Conservation (phyloP, 2,888 invertebrate species). For the Drosophila peninsularis region DNA sequence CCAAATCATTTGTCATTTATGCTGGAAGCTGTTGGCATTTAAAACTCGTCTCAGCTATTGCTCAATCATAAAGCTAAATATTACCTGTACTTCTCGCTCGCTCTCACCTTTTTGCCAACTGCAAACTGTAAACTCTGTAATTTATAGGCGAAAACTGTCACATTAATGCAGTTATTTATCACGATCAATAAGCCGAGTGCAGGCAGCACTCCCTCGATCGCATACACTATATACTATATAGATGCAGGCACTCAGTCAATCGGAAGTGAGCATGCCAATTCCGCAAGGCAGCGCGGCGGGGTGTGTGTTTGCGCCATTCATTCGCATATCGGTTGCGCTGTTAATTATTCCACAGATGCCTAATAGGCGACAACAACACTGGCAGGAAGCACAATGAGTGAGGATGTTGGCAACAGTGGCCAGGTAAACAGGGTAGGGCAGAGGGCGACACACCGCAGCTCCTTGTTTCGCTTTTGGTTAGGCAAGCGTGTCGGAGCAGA, state of each 20-base stretch:
- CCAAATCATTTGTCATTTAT: conserved; percentile 6
- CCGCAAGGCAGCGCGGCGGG: conserved; percentile 29
- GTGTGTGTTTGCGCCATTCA: conserved; percentile 29
- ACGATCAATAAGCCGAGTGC: conserved; percentile 33
- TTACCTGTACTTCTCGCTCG: conserved; percentile 25
- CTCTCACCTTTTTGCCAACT: conserved; percentile 15
- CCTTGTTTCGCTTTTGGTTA: conserved; percentile 39
- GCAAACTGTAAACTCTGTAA: conserved; percentile 54
- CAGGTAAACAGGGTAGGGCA: conserved; percentile 26
- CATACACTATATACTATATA: neutral
- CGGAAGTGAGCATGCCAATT: conserved; percentile 70
- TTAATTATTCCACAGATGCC: conserved; percentile 72
- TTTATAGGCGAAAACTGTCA: conserved; percentile 71
- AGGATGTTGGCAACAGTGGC: conserved; percentile 60
- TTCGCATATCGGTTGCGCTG: conserved; percentile 69
- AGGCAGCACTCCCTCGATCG: conserved; percentile 50
- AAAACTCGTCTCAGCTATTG: conserved; percentile 37
- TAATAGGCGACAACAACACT: conserved; percentile 57
- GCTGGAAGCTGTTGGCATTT: conserved; percentile 14
- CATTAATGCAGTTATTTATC: conserved; percentile 79
- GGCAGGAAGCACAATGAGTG: conserved; percentile 22
- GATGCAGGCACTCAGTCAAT: conserved; percentile 48
- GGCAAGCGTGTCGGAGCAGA: conserved; percentile 56
- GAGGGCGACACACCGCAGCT: conserved; percentile 37
- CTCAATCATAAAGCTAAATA: conserved; percentile 33